Evolutionary conservation across 2,113 vertebrate genomes (phyloP), one percentile per base, ranked within the genome.

Genomic region (Hippopotamus amphibius): DNA sequence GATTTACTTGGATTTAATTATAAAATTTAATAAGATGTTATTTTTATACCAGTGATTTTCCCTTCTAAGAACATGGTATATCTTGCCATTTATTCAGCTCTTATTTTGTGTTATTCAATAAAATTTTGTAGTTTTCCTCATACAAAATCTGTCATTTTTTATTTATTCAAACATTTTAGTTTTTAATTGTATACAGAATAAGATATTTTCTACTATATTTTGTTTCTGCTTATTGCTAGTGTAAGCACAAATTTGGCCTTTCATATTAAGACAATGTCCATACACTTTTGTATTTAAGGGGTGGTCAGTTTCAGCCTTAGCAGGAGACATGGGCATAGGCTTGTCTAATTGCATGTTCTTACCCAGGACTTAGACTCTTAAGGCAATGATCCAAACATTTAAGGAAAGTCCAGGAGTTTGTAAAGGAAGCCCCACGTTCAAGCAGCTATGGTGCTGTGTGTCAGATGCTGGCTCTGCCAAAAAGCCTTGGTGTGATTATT

Each of bases 1-100:
- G 74, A 83, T 90, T 90, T 83, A 72, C 84, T 84, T 90, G n/a
- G 79, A 82, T 68, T 61, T 83, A 84, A 83, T 53, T 16, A 77
- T 59, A 50, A 79, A 79, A 53, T 71, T 37, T 72, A 69, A 41
- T 72, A 71, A 19, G 14, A 89, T 37, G 14, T 53, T 59, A 81
- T 46, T 93, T 90, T 90, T 65, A 71, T 90, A 66, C 1, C 11
- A 77, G 30, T 69, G 13, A 83, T 43, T 88, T 90, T 79, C 14
- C 8, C n/a, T 69, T 90, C n/a, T 55, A 79, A 93, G 48, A 69
- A 15, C 28, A 59, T 83, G 13, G 3, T 66, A 6, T 71, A 63
- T 63, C 17, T 81, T 24, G 16, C 33, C 33, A 53, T 69, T 88
- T 86, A 74, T 82, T 85, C 33, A 63, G 43, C 89, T 85, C 11